A percentile compares a stretch with the other conserved stretches of the same genome.
These are phyloP conservation scores for Cerceris ruficornis DNA, from an alignment of 2,888 invertebrate species.

Conservation along the genomic window DNA sequence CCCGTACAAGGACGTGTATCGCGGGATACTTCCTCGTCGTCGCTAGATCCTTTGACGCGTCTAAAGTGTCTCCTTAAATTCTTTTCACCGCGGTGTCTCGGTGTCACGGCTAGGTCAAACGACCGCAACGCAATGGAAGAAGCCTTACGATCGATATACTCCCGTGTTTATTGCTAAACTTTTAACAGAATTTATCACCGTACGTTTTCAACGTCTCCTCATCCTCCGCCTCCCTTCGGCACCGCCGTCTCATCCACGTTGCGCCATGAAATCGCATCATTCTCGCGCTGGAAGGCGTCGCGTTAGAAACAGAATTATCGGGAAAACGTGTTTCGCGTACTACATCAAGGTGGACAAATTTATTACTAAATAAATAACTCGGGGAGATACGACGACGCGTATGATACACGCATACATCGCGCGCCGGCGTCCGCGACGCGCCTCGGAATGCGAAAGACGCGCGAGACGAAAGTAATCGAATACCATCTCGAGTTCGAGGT, in stretches of 20 bases:
- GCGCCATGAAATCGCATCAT: constrained; percentile 24
- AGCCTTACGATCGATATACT: constrained; percentile 49
- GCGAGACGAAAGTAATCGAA: constrained; percentile 67
- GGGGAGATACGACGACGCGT: constrained; percentile 33
- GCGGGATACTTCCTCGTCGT: constrained; percentile 14
- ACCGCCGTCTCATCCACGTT: no score
- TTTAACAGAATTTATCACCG: constrained; percentile 49
- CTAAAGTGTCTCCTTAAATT: constrained; percentile 14
- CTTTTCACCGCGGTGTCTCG: constrained; percentile 4
- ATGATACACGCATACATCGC: constrained; percentile 26
- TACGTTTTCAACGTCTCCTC: constrained; percentile 30
- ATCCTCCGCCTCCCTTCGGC: no score
- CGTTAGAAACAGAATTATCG: constrained; percentile 48
- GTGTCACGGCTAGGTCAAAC: constrained; percentile 34
- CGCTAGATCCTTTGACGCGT: constrained; percentile 13
- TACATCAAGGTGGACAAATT: constrained; percentile 59
- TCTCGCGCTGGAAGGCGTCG: constrained; percentile 24
- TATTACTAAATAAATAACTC: constrained; percentile 62
- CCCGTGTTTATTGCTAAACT: constrained; percentile 42
- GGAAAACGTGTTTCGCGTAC: constrained; percentile 51
- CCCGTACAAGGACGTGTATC: constrained; percentile 19
- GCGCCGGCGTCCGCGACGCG: constrained; percentile 23
- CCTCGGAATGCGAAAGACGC: constrained; percentile 57
- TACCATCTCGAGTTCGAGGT: constrained; percentile 64
- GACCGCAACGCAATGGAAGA: constrained; percentile 16